phyloP scores from a whole-genome alignment of 1,140 invertebrate species.

The Zaprionus lachaisei region DNA sequence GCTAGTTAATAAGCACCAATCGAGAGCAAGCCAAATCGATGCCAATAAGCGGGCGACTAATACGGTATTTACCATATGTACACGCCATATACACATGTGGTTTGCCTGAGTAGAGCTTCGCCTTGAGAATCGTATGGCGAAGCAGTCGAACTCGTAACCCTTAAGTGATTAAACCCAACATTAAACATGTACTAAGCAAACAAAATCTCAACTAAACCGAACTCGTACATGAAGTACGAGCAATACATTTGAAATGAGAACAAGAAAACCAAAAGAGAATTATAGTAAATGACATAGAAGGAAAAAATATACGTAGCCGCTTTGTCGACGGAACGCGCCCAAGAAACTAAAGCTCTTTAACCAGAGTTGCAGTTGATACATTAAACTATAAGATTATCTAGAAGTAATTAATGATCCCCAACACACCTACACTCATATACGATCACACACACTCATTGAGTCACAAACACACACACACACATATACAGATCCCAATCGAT shows the following conservation, averaged over 20 bases:
- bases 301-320: conserved; percentile 67
- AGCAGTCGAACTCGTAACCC: neutral
- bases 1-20: conserved; percentile 37
- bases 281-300: conserved; percentile 13
- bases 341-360: conserved; percentile 47
- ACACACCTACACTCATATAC: conserved; percentile 5
- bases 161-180: conserved; percentile 28
- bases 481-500: conserved; percentile 25
- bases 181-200: conserved; percentile 22
- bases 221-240: conserved; percentile 3
- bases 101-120: neutral
- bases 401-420: conserved; percentile 17
- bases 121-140: conserved; percentile 21
- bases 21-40: conserved; percentile 37
- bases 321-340: conserved; percentile 75
- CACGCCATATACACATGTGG: conserved; percentile 9
- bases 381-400: conserved; percentile 34
- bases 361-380: conserved; percentile 15
- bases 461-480: neutral
- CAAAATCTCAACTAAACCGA: conserved; percentile 28
- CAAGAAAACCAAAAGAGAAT: conserved; percentile 2
- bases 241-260: conserved; percentile 18
- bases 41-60: conserved; percentile 27
- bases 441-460: neutral
- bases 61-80: conserved; percentile 30